Base-by-base conservation (phyloP, 2,888 invertebrate genomes). In the Chymomyza amoena region DNA sequence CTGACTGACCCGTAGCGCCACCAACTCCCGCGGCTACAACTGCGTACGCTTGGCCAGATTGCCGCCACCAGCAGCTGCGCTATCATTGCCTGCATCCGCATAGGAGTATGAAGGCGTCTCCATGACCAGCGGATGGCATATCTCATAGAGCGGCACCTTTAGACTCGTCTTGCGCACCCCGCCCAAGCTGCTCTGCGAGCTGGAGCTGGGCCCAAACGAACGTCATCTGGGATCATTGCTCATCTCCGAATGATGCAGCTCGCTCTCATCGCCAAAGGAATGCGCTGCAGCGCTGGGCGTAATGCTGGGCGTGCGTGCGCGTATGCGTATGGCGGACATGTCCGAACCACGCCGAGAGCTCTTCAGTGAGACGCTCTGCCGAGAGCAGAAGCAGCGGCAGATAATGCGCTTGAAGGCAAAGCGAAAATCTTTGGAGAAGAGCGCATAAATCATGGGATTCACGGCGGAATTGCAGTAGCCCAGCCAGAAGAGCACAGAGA, bases 391-490 rank as follows among this genome's bases (percentile, higher is more conserved):
- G 88, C 96, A 96, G 85, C 95, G 95, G 92, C 97, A 97, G 80
- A 98, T 95, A 80, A 98, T 97, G 80, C 96, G 95, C 92, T 97
- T 97, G 93, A 98, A 98, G 28, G 98, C 98, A 90, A 96, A 97
- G 72, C 98, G 95, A 92, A 98, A 98, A 92, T 98, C 98, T 91
- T 97, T 97, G 63, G 97, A 97, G 92, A 98, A 98, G 70, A 98
- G 93, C 6, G 98, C 98, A 92, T 98, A 98, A 77, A 98, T 97
- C 90, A 97, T 95, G 0, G 98, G 98, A 91, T 98, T 99, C 80
- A 98, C 96, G 5, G 98, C 98, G 1, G 97, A 97, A 92, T 99
- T 99, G 92, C 98, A 97, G 92, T 99, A 99, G 1, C 99, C 99
- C 75, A 99, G 93, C 98, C 99, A 99, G 92, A 99, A 98, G 20